Conservation (phyloP, 2,113 vertebrate genomes). For the Prietella phreatophila region DNA sequence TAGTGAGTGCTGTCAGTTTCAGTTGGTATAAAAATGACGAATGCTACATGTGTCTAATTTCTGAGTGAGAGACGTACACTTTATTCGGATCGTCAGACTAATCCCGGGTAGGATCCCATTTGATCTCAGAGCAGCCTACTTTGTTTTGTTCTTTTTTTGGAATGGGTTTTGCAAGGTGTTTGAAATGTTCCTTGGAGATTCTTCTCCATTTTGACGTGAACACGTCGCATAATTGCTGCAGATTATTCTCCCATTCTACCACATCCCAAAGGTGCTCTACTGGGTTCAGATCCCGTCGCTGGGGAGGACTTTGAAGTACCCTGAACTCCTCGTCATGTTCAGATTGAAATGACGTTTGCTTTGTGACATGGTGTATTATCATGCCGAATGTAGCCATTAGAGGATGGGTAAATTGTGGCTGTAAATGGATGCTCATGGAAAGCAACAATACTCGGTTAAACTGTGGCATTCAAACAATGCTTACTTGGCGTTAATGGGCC, state of each 20-base stretch:
- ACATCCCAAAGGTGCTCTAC: not conserved
- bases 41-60: conserved; percentile 34
- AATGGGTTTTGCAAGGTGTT: not conserved
- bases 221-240: not conserved
- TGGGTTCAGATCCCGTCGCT: not conserved
- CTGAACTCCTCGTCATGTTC: not conserved
- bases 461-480: not conserved
- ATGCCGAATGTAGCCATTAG: not conserved
- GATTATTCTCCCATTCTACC: not conserved
- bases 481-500: not conserved
- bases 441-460: not conserved
- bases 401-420: not conserved
- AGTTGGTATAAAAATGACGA: conserved; percentile 36
- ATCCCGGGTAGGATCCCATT: not conserved
- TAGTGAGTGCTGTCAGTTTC: conserved; percentile 41
- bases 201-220: not conserved
- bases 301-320: not conserved
- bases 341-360: not conserved
- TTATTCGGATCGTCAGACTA: not conserved
- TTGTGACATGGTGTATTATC: not conserved
- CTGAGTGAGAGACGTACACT: conserved; percentile 25
- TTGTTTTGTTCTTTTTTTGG: not conserved
- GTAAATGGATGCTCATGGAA: not conserved
- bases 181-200: not conserved
- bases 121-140: not conserved